A percentile compares a stretch with the other conserved stretches of the same genome.
phyloP scores from a whole-genome alignment of 1,140 invertebrate species.

The Rhizoglyphus robini region DNA sequence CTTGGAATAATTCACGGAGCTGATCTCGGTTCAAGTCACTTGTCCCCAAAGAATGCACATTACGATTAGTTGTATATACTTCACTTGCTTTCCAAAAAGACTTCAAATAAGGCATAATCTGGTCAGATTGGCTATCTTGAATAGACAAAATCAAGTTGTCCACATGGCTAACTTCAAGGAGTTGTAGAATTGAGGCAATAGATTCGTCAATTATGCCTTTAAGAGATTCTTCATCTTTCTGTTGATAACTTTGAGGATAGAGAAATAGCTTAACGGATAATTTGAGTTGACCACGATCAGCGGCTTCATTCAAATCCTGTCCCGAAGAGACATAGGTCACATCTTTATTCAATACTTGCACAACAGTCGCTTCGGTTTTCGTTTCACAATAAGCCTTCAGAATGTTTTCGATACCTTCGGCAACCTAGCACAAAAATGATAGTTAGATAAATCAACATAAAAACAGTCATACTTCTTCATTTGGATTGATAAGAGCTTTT shows the following conservation, averaged over 20 bases:
- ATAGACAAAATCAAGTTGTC: slow-evolving; percentile 62
- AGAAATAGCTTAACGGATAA: slow-evolving; percentile 34
- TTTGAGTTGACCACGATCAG: slow-evolving; percentile 34
- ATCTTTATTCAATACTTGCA: background rate
- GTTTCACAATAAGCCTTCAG: slow-evolving; percentile 31
- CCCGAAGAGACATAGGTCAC: slow-evolving; percentile 10
- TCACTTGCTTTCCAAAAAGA: slow-evolving; percentile 58
- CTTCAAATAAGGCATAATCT: slow-evolving; percentile 46
- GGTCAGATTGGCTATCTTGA: slow-evolving; percentile 40
- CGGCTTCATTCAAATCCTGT: background rate
- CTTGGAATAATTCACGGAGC: slow-evolving; percentile 59
- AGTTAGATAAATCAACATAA: slow-evolving; percentile 24
- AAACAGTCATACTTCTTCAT: slow-evolving; percentile 53
- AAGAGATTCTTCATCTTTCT: background rate
- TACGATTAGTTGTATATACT: slow-evolving; percentile 47
- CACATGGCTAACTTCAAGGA: slow-evolving; percentile 48
- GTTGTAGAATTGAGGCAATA: slow-evolving; percentile 44
- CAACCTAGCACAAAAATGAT: slow-evolving; percentile 42
- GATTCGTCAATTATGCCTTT: slow-evolving; percentile 11
- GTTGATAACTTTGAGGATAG: background rate
- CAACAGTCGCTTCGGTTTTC: slow-evolving; percentile 22
- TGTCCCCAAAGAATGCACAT: slow-evolving; percentile 61
- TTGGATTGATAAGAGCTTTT: slow-evolving; percentile 61
- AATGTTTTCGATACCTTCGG: slow-evolving; percentile 53
- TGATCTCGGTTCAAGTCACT: slow-evolving; percentile 69